Evolutionary conservation across 2,888 invertebrate species (phyloP), one percentile per base, ranked within the genome.

Genomic region (Colletes collaris): DNA sequence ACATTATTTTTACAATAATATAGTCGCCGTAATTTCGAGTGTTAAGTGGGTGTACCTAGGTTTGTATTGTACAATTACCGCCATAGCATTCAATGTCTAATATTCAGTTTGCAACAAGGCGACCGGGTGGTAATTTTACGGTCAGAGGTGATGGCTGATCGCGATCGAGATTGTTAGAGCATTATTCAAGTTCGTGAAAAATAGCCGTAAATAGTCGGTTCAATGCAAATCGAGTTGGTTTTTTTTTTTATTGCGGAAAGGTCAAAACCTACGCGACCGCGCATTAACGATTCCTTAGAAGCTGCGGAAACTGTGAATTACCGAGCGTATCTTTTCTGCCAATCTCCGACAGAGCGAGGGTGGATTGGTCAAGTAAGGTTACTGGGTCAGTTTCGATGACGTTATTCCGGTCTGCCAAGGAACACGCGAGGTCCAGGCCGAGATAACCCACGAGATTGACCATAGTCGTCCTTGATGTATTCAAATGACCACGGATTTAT

Each of bases 301-400:
- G 10, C 66, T 64, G 46, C 69, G 66, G 70, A 80, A 80, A 80
- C 76, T 70, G 62, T 76, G 81, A 80, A 80, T 82, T 82, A 73
- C 59, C 37, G 4, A 44, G 5, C 40, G 27, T 82, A 84, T 86
- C 81, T 55, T 76, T 65, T 19, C 75, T 10, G 19, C 67, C 67
- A 59, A 87, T 85, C 84, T 81, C 60, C 8, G 63, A 44, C 13
- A 27, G 52, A 76, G 67, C 58, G 49, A 68, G 56, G 58, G 60
- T 60, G 56, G 70, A 65, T 70, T 88, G 89, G 88, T 90, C 90
- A 90, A 85, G 87, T 89, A 89, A 90, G 91, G 92, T 92, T 88
- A 92, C 89, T 92, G 87, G 92, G 92, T 92, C 92, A 87, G 65
- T 79, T 44, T 50, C 69, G 64, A 78, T 90, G 88, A 91, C 90